Percentiles rank a stretch among this genome's conserved stretches.
Evolutionary conservation across 2,113 vertebrate species (phyloP).

Genomic region (Leuciscus idus): DNA sequence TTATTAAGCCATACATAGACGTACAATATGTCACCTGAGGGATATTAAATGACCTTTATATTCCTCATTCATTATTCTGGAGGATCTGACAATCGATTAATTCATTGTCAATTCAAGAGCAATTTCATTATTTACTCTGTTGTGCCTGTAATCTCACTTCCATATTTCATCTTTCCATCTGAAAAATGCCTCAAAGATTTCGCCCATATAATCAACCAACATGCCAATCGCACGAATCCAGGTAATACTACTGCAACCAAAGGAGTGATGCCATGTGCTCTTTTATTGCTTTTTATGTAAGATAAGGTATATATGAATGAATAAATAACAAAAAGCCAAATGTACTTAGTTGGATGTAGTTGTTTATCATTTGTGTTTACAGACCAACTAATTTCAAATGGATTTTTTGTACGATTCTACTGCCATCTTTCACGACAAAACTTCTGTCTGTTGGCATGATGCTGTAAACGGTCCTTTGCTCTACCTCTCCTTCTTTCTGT

Average conservation of each 20-base stretch:
- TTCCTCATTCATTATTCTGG: neutral
- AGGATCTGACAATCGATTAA: neutral
- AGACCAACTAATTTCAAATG: slow-evolving; percentile 55
- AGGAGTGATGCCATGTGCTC: slow-evolving; percentile 66
- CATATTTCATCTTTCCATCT: neutral
- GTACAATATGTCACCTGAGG: neutral
- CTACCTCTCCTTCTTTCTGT: slow-evolving; percentile 58
- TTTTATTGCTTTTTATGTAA: slow-evolving; percentile 59
- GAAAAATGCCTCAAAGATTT: slow-evolving; percentile 11
- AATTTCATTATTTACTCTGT: neutral
- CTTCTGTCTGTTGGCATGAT: slow-evolving; percentile 67
- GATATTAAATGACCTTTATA: neutral
- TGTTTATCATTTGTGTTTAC: slow-evolving; percentile 66
- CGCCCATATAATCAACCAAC: neutral
- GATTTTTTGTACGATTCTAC: slow-evolving; percentile 73
- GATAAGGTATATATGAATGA: slow-evolving; percentile 71
- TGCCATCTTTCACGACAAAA: slow-evolving; percentile 73
- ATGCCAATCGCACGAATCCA: neutral
- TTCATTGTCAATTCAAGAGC: neutral
- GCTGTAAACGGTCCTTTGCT: slow-evolving; percentile 66
- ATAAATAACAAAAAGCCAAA: slow-evolving; percentile 79
- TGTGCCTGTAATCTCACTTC: neutral
- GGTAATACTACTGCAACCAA: slow-evolving; percentile 34
- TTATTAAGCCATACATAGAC: neutral
- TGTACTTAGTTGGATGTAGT: slow-evolving; percentile 75